These are phyloP conservation scores for Rhagophthalmus giganteus DNA, from an alignment of 2,888 invertebrate genomes.

Conservation along the genomic window DNA sequence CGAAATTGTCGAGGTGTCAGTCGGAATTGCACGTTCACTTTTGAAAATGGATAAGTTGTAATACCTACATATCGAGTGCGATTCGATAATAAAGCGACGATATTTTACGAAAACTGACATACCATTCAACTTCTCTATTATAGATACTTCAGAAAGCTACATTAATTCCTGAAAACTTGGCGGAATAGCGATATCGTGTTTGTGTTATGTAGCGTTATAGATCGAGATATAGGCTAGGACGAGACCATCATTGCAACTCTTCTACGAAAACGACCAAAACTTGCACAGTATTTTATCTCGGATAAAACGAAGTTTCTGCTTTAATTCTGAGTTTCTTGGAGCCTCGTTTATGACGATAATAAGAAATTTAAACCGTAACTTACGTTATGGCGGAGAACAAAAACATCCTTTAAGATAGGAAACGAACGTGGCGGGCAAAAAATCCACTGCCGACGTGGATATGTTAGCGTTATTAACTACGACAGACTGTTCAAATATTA, in stretches of 20 bases:
- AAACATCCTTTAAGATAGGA: conserved; percentile 1
- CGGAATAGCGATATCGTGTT: conserved; percentile 29
- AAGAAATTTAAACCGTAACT: conserved; percentile 3
- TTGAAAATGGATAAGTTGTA: not conserved
- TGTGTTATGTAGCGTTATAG: conserved; percentile 35
- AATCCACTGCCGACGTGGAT: conserved; percentile 11
- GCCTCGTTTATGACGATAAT: conserved; percentile 1
- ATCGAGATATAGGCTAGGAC: conserved; percentile 24
- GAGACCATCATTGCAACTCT: conserved; percentile 16
- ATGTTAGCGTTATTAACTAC: conserved; percentile 19
- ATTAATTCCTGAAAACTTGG: conserved; percentile 39
- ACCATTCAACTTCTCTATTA: too few species aligned
- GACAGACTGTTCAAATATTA: conserved; percentile 19
- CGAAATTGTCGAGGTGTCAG: conserved; percentile 20
- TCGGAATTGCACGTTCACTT: conserved; percentile 1
- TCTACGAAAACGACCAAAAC: conserved; percentile 17
- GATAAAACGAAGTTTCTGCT: conserved; percentile 3
- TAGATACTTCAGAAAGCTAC: conserved; percentile 37
- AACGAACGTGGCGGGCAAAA: not conserved
- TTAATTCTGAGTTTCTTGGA: conserved; percentile 1
- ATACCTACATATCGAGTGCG: not conserved
- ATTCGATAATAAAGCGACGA: too few species aligned
- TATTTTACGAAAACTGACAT: not conserved
- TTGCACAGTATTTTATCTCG: conserved; percentile 11
- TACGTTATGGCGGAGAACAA: not conserved